phyloP scores from a whole-genome alignment of 1,140 invertebrate genomes.

The Vanessa tameamea region DNA sequence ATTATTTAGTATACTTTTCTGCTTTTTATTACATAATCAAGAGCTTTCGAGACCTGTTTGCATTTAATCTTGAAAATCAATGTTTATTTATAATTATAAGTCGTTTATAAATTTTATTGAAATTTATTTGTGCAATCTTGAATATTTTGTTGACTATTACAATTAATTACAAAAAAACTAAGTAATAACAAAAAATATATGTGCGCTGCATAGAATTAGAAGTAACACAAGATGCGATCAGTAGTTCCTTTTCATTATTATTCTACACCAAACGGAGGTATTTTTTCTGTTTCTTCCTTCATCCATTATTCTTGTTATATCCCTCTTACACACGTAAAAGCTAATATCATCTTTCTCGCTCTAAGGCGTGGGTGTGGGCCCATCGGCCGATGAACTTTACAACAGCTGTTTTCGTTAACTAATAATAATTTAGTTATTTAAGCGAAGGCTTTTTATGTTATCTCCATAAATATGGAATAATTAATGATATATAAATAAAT shows the following conservation, averaged over 20 bases:
- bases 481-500: too few relatives aligned
- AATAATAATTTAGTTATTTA: slow-evolving; percentile 41
- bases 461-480: background rate
- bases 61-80: too few relatives aligned
- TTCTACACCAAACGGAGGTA: slow-evolving; percentile 49
- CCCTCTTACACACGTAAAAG: slow-evolving; percentile 35
- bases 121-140: too few relatives aligned
- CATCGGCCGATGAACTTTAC: slow-evolving; percentile 59
- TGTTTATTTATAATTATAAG: too few relatives aligned
- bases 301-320: slow-evolving; percentile 46
- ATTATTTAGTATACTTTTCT: too few relatives aligned
- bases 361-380: slow-evolving; percentile 53
- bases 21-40: too few relatives aligned
- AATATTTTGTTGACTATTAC: too few relatives aligned
- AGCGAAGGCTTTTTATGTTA: background rate
- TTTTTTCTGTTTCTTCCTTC: slow-evolving; percentile 55
- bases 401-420: slow-evolving; percentile 60
- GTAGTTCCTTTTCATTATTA: slow-evolving; percentile 49
- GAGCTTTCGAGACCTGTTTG: too few relatives aligned
- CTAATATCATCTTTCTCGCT: slow-evolving; percentile 41
- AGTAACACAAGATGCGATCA: background rate
- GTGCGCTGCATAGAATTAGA: background rate
- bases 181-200: too few relatives aligned
- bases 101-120: too few relatives aligned
- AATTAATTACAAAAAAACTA: too few relatives aligned